phyloP scores from a whole-genome alignment of 2,797 vertebrate genomes.

The Apodemus agrarius region DNA sequence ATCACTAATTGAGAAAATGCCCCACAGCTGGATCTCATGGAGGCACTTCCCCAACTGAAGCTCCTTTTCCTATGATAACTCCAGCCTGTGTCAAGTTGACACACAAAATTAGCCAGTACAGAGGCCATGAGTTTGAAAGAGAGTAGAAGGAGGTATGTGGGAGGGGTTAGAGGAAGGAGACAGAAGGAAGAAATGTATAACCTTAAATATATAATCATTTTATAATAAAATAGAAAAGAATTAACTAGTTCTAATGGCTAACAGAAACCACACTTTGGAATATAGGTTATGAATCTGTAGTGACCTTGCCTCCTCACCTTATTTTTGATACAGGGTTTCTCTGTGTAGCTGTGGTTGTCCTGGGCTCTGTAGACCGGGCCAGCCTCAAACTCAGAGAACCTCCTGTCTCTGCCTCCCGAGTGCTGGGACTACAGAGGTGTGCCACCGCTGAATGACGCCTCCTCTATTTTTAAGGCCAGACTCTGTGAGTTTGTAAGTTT shows the following conservation, averaged over 20 bases:
- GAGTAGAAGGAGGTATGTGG: background rate
- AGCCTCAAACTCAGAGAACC: background rate
- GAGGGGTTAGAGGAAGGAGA: background rate
- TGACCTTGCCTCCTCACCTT: background rate
- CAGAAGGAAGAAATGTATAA: background rate
- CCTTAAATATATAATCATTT: background rate
- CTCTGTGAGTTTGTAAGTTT: slow-evolving; percentile 4
- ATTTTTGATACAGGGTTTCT: background rate
- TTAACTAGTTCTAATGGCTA: background rate
- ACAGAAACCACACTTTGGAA: slow-evolving; percentile 33
- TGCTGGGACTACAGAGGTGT: background rate
- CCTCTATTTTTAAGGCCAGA: background rate
- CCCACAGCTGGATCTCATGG: too few species aligned
- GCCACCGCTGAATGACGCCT: background rate
- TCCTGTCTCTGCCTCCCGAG: background rate
- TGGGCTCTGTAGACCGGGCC: background rate
- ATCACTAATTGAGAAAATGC: too few species aligned
- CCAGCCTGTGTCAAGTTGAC: too few species aligned
- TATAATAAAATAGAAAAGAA: background rate
- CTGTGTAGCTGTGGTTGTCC: background rate
- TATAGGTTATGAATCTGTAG: background rate
- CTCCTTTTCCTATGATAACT: too few species aligned
- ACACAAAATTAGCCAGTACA: too few species aligned
- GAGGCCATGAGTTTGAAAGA: background rate
- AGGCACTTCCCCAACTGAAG: too few species aligned